Percentiles rank a stretch among this genome's conserved stretches.
Evolutionary conservation across 1,140 invertebrate genomes (phyloP).

Genomic region (Steinernema khuongi): DNA sequence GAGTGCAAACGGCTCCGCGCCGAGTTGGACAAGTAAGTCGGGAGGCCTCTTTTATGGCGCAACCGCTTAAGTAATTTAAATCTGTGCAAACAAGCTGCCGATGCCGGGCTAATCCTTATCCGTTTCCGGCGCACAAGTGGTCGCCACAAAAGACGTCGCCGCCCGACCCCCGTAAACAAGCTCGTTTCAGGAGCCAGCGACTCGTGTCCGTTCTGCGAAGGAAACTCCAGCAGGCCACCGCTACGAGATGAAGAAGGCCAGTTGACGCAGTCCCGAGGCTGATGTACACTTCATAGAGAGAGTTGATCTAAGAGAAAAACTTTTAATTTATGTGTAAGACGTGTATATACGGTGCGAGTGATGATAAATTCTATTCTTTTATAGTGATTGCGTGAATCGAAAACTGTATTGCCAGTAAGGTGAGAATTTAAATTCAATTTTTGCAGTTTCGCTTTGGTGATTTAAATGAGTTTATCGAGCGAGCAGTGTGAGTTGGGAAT

Average conservation of each 20-base stretch:
- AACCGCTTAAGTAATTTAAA: conserved; percentile 15
- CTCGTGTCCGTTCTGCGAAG: not conserved
- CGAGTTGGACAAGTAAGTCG: not conserved
- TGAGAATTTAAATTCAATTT: no score
- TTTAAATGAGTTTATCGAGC: no score
- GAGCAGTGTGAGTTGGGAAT: no score
- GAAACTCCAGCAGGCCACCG: conserved; percentile 1
- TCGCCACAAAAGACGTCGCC: not conserved
- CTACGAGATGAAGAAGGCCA: not conserved
- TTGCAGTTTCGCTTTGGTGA: no score
- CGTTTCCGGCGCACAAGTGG: not conserved
- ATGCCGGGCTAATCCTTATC: not conserved
- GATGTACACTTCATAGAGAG: conserved; percentile 5
- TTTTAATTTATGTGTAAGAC: not conserved
- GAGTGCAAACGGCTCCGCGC: not conserved
- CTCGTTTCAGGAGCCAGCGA: not conserved
- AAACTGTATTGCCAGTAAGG: no score
- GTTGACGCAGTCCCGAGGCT: not conserved
- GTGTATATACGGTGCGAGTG: not conserved
- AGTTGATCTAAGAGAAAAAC: not conserved
- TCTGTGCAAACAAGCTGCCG: conserved; percentile 1
- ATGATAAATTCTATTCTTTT: conserved; percentile 10
- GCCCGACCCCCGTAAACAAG: not conserved
- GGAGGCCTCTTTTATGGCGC: not conserved
- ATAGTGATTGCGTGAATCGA: no score